These are phyloP conservation scores for Zapus hudsonius DNA, from an alignment of 2,113 vertebrate species.

Conservation along the genomic window DNA sequence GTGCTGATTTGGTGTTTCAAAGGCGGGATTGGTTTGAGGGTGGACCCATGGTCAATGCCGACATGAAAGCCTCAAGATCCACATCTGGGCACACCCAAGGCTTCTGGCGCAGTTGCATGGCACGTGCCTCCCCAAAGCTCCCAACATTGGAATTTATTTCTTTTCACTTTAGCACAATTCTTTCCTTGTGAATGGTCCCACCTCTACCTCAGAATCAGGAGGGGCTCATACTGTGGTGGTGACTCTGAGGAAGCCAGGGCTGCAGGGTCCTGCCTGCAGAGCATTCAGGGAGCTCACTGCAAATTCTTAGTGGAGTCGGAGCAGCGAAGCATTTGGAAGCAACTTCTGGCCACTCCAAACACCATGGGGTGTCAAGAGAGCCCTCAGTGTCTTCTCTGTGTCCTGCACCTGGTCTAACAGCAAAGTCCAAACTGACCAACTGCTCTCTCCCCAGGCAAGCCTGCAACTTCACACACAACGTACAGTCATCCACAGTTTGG, in stretches of 20 bases:
- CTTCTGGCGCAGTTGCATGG: background rate
- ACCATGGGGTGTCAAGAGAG: background rate
- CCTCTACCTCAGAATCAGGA: background rate
- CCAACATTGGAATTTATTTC: background rate
- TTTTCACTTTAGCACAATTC: background rate
- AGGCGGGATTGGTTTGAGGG: slow-evolving; percentile 61
- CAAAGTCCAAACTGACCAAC: background rate
- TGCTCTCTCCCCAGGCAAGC: background rate
- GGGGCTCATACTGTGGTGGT: background rate
- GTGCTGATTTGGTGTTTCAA: slow-evolving; percentile 38
- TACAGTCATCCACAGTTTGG: background rate
- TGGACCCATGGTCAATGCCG: background rate
- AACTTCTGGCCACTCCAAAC: background rate
- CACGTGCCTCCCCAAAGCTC: background rate
- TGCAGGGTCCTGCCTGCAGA: background rate
- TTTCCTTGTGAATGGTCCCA: background rate
- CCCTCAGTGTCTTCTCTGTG: background rate
- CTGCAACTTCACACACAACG: background rate
- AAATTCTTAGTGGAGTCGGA: background rate
- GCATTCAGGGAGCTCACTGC: background rate
- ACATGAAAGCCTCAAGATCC: background rate
- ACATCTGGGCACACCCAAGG: background rate
- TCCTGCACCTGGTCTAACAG: background rate
- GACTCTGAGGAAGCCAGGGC: background rate
- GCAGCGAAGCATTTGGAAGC: slow-evolving; percentile 33